Evolutionary conservation across 2,113 vertebrate species (phyloP).

Genomic region (Tor tambroides): DNA sequence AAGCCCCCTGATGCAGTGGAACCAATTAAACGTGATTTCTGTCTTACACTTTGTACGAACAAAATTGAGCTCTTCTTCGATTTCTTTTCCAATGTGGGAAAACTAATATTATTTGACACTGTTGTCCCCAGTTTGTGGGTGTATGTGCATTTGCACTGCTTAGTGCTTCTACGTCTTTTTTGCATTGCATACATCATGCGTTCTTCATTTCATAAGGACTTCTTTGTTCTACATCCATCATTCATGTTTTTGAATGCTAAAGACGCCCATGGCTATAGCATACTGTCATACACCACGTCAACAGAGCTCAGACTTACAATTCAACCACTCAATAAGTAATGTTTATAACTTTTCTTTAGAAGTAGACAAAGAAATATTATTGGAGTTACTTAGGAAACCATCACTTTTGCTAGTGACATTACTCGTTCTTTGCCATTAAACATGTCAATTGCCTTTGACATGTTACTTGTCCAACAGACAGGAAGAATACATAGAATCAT

Average conservation of each 20-base stretch:
- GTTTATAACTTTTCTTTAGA: background rate
- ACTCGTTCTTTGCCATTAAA: background rate
- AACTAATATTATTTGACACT: background rate
- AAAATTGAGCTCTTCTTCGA: background rate
- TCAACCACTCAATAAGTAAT: background rate
- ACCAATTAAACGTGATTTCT: conserved; percentile 25
- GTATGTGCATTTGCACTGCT: background rate
- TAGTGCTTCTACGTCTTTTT: background rate
- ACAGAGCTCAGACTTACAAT: background rate
- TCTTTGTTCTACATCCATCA: conserved; percentile 27
- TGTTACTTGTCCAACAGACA: background rate
- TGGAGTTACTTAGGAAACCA: background rate
- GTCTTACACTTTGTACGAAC: background rate
- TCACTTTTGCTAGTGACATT: background rate
- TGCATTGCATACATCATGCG: background rate
- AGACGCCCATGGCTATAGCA: conserved; percentile 8
- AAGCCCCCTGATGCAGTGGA: background rate
- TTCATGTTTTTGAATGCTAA: conserved; percentile 12
- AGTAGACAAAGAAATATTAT: background rate
- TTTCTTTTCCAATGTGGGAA: background rate
- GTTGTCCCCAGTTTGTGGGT: background rate
- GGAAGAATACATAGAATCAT: background rate
- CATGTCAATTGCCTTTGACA: background rate
- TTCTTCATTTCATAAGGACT: conserved; percentile 17
- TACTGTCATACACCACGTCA: background rate